Percentiles rank a stretch among this genome's conserved stretches.
Conservation (phyloP, 2,888 invertebrate genomes). For the Seira sanloemensis region DNA sequence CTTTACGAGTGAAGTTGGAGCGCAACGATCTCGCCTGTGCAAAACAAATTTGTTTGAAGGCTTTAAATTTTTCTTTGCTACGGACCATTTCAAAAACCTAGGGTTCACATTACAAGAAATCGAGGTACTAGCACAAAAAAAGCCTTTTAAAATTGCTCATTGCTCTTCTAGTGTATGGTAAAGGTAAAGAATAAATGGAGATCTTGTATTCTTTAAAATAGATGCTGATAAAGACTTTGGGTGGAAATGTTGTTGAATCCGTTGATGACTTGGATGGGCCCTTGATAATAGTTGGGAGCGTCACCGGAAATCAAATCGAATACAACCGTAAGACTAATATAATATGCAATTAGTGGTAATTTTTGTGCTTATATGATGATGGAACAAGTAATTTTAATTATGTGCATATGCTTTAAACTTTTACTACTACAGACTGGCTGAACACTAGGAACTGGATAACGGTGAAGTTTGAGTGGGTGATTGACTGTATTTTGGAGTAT, state of each 20-base stretch:
- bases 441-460: constrained; percentile 57
- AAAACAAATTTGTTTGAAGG: constrained; percentile 53
- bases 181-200: neutral
- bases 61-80: constrained; percentile 65
- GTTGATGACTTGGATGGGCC: neutral
- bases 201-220: constrained; percentile 32
- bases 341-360: too few relatives aligned
- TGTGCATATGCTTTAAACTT: too few relatives aligned
- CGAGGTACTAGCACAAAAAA: too few relatives aligned
- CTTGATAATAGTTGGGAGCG: neutral
- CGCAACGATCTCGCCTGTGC: constrained; percentile 52
- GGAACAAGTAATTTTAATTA: too few relatives aligned
- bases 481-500: constrained; percentile 69
- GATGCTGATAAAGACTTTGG: constrained; percentile 64
- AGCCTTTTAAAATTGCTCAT: too few relatives aligned
- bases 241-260: constrained; percentile 53
- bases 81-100: constrained; percentile 58
- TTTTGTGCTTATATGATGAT: too few relatives aligned
- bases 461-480: constrained; percentile 70
- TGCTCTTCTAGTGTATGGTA: neutral
- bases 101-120: constrained; percentile 61
- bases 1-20: constrained; percentile 53
- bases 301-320: neutral
- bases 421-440: constrained; percentile 62
- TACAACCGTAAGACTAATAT: neutral